phyloP scores from a whole-genome alignment of 2,113 vertebrate genomes.

The Takifugu bimaculatus region DNA sequence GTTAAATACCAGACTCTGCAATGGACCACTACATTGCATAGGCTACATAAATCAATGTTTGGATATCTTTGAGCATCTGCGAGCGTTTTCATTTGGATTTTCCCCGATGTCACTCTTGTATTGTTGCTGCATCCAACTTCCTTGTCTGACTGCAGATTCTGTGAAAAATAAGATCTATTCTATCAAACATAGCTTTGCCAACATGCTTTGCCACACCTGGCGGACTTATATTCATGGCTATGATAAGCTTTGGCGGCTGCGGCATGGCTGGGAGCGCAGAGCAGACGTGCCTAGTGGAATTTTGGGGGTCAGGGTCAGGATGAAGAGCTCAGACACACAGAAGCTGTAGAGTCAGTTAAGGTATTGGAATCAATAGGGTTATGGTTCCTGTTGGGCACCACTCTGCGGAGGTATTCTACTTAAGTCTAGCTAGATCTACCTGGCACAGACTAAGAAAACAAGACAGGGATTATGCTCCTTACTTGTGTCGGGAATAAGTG shows the following conservation, averaged over 20 bases:
- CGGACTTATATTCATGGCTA: background rate
- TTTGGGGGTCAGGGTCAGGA: slow-evolving; percentile 2
- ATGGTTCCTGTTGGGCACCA: slow-evolving; percentile 7
- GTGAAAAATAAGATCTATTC: too few species aligned
- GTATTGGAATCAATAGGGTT: slow-evolving; percentile 5
- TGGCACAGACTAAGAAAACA: slow-evolving; percentile 1
- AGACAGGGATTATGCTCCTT: background rate
- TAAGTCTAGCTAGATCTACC: background rate
- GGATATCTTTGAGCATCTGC: too few species aligned
- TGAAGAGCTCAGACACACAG: slow-evolving; percentile 17
- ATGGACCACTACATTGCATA: too few species aligned
- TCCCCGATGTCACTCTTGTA: too few species aligned
- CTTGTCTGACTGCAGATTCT: too few species aligned
- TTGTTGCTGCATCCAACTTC: too few species aligned
- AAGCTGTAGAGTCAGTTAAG: background rate
- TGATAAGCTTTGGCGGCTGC: background rate
- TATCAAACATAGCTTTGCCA: too few species aligned
- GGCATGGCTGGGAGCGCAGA: background rate
- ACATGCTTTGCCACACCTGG: too few species aligned
- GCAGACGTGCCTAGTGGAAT: background rate
- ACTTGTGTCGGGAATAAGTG: too few species aligned
- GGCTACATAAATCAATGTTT: too few species aligned
- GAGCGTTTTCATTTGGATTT: too few species aligned
- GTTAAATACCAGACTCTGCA: too few species aligned
- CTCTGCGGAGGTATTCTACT: slow-evolving; percentile 13